A percentile compares a stretch with the other conserved stretches of the same genome.
Conservation (phyloP, 2,888 invertebrate genomes). For the Eugnorisma glareosa region DNA sequence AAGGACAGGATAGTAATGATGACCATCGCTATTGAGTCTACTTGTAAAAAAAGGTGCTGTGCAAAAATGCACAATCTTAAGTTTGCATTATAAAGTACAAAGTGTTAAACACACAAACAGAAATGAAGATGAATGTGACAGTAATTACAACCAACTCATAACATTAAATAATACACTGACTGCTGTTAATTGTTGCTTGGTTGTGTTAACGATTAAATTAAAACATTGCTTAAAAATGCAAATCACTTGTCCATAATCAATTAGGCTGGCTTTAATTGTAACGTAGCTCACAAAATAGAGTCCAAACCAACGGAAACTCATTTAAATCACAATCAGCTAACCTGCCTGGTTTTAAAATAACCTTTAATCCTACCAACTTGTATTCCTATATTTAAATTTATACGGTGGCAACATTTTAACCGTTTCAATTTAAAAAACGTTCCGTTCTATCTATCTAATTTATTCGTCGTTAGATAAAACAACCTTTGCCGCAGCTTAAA, state of each 20-base stretch:
- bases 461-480: constrained; percentile 59
- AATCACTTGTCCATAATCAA: constrained; percentile 43
- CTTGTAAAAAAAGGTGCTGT: not conserved
- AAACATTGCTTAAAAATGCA: constrained; percentile 47
- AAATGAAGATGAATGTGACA: not conserved
- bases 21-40: not conserved
- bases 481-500: constrained; percentile 37
- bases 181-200: constrained; percentile 21
- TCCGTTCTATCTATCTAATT: constrained; percentile 45
- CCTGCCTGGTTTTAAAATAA: constrained; percentile 17
- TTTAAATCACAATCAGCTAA: constrained; percentile 37
- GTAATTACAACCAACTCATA: not conserved
- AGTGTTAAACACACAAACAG: not conserved
- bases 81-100: not conserved
- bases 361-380: constrained; percentile 3
- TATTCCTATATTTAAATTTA: constrained; percentile 17
- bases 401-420: constrained; percentile 21
- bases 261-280: constrained; percentile 11
- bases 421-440: constrained; percentile 21
- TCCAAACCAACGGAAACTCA: not conserved
- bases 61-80: not conserved
- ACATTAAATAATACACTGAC: constrained; percentile 6
- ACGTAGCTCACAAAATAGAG: constrained; percentile 5
- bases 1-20: not conserved
- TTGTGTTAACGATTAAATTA: constrained; percentile 28